Evolutionary conservation across 2,797 vertebrate genomes (phyloP), one percentile per base, ranked within the genome.

Genomic region (Spheniscus humboldti): DNA sequence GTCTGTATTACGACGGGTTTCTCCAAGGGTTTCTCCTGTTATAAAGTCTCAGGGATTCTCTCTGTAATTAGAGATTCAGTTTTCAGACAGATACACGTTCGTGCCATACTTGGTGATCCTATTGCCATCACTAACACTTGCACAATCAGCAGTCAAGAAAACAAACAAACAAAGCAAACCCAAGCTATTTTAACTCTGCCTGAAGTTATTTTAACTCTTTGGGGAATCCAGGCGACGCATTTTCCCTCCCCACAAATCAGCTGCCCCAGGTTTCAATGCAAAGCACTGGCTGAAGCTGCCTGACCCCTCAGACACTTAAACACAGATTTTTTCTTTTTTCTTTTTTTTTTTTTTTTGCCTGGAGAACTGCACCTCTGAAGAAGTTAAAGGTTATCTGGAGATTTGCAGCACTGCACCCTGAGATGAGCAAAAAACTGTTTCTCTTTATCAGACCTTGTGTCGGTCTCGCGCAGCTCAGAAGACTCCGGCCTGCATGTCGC

Each of bases 201-300:
- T n/a, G 19, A 56, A 88, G 48, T 28, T 22, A 45, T 20, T 53
- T 27, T 13, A 45, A 18, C 39, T 18, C n/a, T 10, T 59, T 13
- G 47, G 28, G 50, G 67, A 30, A 53, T 5, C 43, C 86, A 63
- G 59, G 17, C 4, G 2, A 22, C 0, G 0, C 2, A 2, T 56
- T 48, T 33, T 45, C 47, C n/a, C 27, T 63, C 28, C 24, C 28
- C 28, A 20, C 27, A 33, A 11, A 53, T 7, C 43, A 30, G 17
- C 59, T 47, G 30, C 45, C 37, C 64, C 10, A 18, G 31, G 24
- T 39, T 63, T 69, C 72, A 45, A 7, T 3, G 30, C 53, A 57
- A 60, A 59, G 56, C 28, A 41, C 6, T 11, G 27, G 16, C 41
- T 62, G 64, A 71, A 57, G 59, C 75, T 48, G 60, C 50, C 30